Conservation (phyloP, 1,140 invertebrate species). For the Bilobella aurantiaca region DNA sequence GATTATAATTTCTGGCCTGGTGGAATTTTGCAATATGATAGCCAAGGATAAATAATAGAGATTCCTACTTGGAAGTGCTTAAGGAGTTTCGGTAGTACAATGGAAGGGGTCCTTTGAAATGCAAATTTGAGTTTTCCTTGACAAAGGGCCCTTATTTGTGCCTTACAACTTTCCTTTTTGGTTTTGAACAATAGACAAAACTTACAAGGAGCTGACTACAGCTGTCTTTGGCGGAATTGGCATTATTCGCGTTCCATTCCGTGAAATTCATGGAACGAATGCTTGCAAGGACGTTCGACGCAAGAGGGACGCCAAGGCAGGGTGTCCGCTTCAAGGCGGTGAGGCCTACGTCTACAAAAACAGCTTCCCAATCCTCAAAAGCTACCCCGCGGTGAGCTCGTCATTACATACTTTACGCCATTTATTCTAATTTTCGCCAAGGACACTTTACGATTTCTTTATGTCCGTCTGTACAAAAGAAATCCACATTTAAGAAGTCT, state of each 20-base stretch:
- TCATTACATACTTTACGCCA: too few relatives aligned
- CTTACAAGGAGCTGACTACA: constrained; percentile 31
- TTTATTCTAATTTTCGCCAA: too few relatives aligned
- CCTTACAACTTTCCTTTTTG: not conserved
- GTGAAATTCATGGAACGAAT: constrained; percentile 32
- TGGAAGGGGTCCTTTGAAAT: constrained; percentile 4
- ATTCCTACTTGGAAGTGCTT: not conserved
- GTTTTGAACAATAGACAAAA: constrained; percentile 22
- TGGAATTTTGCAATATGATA: too few relatives aligned
- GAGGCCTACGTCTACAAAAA: constrained; percentile 34
- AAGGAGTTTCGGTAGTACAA: not conserved
- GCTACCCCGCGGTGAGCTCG: constrained; percentile 34
- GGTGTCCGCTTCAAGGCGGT: constrained; percentile 28
- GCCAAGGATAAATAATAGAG: too few relatives aligned
- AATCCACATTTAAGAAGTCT: too few relatives aligned
- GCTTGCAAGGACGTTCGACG: constrained; percentile 32
- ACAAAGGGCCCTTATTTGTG: constrained; percentile 3
- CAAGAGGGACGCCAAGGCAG: constrained; percentile 19
- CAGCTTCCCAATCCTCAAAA: constrained; percentile 34
- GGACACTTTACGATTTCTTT: too few relatives aligned
- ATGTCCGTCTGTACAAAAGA: too few relatives aligned
- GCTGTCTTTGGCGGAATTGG: constrained; percentile 34
- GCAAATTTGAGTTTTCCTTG: not conserved
- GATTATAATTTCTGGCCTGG: too few relatives aligned
- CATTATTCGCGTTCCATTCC: constrained; percentile 33